These are phyloP conservation scores for Phorcus lineatus DNA, from an alignment of 2,888 invertebrate genomes.

Conservation along the genomic window DNA sequence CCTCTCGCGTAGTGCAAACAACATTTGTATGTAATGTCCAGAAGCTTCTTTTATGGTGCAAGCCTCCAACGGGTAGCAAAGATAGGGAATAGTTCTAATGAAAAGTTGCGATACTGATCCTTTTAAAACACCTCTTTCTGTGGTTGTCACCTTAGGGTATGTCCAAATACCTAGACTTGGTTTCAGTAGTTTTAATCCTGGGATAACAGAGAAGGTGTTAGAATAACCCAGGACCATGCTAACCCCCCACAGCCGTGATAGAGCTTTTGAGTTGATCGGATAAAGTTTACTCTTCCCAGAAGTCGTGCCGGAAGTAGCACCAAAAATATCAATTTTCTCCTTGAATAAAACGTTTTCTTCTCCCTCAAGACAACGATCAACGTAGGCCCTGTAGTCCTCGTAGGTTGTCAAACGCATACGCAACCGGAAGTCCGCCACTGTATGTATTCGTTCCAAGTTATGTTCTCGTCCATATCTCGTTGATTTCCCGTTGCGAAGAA, in stretches of 20 bases:
- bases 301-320: constrained; percentile 42
- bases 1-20: constrained; percentile 38
- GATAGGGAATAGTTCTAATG: not conserved
- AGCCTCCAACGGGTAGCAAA: not conserved
- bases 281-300: constrained; percentile 42
- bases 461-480: not conserved
- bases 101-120: constrained; percentile 40
- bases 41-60: constrained; percentile 17
- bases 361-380: not conserved
- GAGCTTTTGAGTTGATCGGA: constrained; percentile 33
- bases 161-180: constrained; percentile 33
- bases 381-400: not conserved
- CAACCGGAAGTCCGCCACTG: not conserved
- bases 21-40: constrained; percentile 38
- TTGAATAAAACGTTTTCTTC: not conserved
- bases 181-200: not conserved
- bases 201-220: not conserved
- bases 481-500: not conserved
- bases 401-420: not conserved
- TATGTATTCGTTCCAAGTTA: not conserved
- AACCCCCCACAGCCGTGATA: not conserved
- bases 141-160: constrained; percentile 19
- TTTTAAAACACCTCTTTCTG: constrained; percentile 34
- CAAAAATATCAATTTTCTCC: not conserved
- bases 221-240: not conserved